Evolutionary conservation across 2,113 vertebrate species (phyloP).

Genomic region (Scopus umbretta): DNA sequence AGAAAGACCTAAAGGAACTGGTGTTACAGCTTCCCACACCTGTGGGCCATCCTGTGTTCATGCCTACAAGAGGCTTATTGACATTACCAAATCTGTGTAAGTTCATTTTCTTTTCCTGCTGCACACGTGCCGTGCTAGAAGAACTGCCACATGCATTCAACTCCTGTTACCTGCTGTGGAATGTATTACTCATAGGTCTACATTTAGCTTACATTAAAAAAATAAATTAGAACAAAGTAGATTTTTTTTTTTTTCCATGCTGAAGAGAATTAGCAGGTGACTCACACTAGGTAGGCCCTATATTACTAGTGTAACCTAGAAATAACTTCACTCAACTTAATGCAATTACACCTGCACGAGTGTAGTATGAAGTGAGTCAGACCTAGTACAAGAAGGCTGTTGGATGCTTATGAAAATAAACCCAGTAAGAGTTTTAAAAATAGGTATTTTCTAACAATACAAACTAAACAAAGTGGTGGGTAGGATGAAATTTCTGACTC

Average conservation of each 20-base stretch:
- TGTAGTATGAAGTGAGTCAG: background rate
- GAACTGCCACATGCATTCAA: background rate
- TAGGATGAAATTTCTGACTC: background rate
- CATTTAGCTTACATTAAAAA: background rate
- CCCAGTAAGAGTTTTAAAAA: background rate
- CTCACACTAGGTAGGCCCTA: background rate
- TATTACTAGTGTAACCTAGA: background rate
- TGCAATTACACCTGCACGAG: background rate
- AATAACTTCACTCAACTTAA: background rate
- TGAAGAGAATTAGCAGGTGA: background rate
- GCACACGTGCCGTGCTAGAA: accelerated
- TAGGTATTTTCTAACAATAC: background rate
- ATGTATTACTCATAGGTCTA: background rate
- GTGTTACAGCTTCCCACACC: background rate
- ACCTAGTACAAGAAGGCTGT: background rate
- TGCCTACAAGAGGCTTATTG: background rate
- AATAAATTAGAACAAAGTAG: background rate
- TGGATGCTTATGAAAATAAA: background rate
- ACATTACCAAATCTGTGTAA: background rate
- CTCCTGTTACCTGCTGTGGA: background rate
- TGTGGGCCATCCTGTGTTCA: background rate
- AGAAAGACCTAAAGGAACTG: background rate
- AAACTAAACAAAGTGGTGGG: background rate
- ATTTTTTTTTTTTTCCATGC: background rate
- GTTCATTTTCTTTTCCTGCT: background rate